These are phyloP conservation scores for Monoplex corrugatus DNA, from an alignment of 2,888 invertebrate species.

Conservation along the genomic window DNA sequence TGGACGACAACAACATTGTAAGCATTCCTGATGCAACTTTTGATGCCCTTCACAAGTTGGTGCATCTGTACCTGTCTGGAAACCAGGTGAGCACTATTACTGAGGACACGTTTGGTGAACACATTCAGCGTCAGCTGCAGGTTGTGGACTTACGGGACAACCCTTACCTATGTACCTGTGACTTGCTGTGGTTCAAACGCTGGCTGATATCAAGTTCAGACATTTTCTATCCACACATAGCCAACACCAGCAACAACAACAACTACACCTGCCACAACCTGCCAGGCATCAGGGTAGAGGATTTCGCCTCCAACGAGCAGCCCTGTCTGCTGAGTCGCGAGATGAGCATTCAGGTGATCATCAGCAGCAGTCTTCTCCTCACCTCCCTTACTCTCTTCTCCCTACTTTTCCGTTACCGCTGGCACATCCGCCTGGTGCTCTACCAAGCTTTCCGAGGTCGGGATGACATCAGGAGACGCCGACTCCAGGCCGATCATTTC, in stretches of 20 bases:
- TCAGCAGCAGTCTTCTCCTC: conserved; percentile 46
- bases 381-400: conserved; percentile 55
- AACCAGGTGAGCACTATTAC: conserved; percentile 54
- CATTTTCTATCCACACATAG: neutral
- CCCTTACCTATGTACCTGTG: conserved; percentile 85
- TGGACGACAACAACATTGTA: conserved; percentile 45
- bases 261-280: conserved; percentile 46
- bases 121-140: conserved; percentile 38
- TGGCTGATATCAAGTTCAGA: conserved; percentile 50
- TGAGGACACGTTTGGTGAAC: conserved; percentile 48
- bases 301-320: conserved; percentile 31
- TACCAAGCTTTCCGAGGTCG: conserved; percentile 63
- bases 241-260: too few species aligned
- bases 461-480: neutral
- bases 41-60: conserved; percentile 35
- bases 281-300: neutral
- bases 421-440: conserved; percentile 84
- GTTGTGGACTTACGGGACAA: conserved; percentile 85
- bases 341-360: conserved; percentile 43
- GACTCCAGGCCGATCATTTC: conserved; percentile 57
- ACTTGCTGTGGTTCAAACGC: conserved; percentile 72
- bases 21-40: conserved; percentile 47
- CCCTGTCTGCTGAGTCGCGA: conserved; percentile 49
- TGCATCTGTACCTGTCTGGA: conserved; percentile 28
- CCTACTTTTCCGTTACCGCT: conserved; percentile 83